Evolutionary conservation across 2,888 invertebrate species (phyloP).

Genomic region (Hemithea aestivaria): DNA sequence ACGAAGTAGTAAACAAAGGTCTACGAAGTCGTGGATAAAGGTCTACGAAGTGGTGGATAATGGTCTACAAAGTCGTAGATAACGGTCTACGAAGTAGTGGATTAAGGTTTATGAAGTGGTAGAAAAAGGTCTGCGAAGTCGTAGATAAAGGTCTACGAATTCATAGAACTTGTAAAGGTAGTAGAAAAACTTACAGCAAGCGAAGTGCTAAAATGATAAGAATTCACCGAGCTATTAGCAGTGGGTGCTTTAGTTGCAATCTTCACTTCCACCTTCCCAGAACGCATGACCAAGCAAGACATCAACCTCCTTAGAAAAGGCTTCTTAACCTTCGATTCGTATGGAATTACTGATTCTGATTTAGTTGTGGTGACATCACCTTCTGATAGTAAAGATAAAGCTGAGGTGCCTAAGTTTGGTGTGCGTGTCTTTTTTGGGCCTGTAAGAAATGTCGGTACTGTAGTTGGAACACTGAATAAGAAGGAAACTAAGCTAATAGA

Average conservation of each 20-base stretch:
- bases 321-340: conserved; percentile 39
- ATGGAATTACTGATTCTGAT: conserved; percentile 26
- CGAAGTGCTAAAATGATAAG: conserved; percentile 61
- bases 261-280: conserved; percentile 38
- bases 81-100: not conserved
- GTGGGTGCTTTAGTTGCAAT: conserved; percentile 24
- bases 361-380: conserved; percentile 18
- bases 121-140: not conserved
- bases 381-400: conserved; percentile 45
- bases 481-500: no score
- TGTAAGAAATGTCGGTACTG: no score
- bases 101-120: no score
- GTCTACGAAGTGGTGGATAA: not conserved
- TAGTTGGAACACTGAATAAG: no score
- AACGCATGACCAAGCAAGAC: conserved; percentile 58
- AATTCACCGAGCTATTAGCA: conserved; percentile 51
- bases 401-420: conserved; percentile 62
- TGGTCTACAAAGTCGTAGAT: no score
- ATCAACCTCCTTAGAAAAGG: conserved; percentile 58
- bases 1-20: no score
- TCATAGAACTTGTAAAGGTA: no score
- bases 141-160: not conserved
- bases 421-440: conserved; percentile 49
- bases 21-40: not conserved
- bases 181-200: conserved; percentile 47